Evolutionary conservation across 2,888 invertebrate genomes (phyloP).

Genomic region (Dryocosmus kuriphilus): DNA sequence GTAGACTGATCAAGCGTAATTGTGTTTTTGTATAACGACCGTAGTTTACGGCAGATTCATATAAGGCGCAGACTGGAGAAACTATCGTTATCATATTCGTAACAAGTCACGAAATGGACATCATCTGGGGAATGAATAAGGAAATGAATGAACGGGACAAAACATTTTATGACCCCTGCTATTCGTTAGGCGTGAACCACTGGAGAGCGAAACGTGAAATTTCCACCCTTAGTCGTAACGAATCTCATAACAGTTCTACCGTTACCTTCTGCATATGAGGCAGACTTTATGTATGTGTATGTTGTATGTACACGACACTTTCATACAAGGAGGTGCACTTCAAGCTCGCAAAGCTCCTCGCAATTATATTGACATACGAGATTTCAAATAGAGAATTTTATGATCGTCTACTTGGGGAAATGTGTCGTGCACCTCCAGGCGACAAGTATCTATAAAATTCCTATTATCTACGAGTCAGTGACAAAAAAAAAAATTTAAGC

Average conservation of each 20-base stretch:
- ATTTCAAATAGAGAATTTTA: not conserved
- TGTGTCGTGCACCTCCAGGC: not conserved
- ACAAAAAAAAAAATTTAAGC: constrained; percentile 1
- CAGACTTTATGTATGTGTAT: not conserved
- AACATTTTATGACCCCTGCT: not conserved
- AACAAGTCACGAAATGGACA: not conserved
- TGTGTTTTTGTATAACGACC: not conserved
- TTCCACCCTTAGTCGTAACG: constrained; percentile 11
- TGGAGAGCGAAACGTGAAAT: constrained; percentile 4
- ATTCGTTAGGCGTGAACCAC: not conserved
- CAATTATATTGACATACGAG: constrained; percentile 5
- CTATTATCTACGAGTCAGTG: not conserved
- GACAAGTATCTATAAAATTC: not conserved
- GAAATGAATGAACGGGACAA: not conserved
- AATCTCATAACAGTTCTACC: constrained; percentile 7
- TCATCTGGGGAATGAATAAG: not conserved
- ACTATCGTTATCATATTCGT: not conserved
- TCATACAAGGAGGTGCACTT: not conserved
- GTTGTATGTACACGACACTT: not conserved
- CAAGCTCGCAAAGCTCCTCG: not conserved
- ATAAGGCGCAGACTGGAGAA: not conserved
- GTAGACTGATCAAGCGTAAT: no score
- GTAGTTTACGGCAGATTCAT: not conserved
- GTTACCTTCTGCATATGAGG: not conserved
- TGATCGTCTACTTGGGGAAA: not conserved